Evolutionary conservation across 2,888 invertebrate species (phyloP), one percentile per base, ranked within the genome.

Genomic region (Leptura quadrifasciata): DNA sequence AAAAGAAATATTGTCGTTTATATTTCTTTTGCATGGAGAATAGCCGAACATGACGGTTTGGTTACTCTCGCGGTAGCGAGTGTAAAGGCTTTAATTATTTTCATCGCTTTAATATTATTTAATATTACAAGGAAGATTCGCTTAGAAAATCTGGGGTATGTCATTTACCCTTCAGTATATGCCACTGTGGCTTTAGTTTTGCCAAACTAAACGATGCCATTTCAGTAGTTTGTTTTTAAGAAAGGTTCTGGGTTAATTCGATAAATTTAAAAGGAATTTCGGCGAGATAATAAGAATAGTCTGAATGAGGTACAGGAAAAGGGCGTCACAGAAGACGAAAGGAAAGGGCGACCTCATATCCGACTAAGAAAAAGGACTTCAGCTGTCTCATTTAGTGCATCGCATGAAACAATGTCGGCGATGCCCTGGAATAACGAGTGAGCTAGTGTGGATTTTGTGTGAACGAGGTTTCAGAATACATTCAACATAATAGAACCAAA

Each of bases 281-380:
- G 58, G 65, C 80, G 27, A 67, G 20, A 72, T 58, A 73, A 54
- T 60, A 60, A 72, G 63, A 72, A 82, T 92, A 98, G 97, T 70
- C 68, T 31, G 76, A 76, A 76, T 63, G 78, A 76, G 76, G 72
- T 74, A 80, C 81, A 80, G 75, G 76, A 74, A 81, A 81, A 81
- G 77, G 80, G 81, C 81, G 81, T 80, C 76, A 69, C 79, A 72
- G 74, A 58, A 69, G 63, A 65, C 47, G 55, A 75, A 75, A 78
- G 68, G 77, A 75, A 76, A 74, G 57, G 70, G 74, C 76, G 68
- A 76, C 76, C 74, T 76, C 70, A 74, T 65, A 65, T 55, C 76
- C 75, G 73, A 76, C 72, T 21, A 63, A 64, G 72, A 76, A 47
- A 78, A 79, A 76, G 77, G 76, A 76, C 72, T 73, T 70, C 75